These are phyloP conservation scores for Hyposoter dolosus DNA, from an alignment of 2,888 invertebrate genomes.

Conservation along the genomic window DNA sequence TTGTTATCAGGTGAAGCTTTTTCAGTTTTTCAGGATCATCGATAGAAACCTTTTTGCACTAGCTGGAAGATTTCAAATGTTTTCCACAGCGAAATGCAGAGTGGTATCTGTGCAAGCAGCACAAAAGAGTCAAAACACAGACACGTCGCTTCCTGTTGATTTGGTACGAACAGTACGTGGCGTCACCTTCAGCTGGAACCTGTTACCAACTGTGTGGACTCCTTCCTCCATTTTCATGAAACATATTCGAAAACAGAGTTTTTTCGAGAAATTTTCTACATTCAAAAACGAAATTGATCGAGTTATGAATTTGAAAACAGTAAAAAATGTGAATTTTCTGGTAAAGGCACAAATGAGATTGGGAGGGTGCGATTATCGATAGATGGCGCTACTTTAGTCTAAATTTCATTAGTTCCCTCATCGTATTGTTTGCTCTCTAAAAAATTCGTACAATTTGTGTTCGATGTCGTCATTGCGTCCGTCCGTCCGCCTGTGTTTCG, in stretches of 20 bases:
- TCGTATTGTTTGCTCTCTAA: conserved; percentile 33
- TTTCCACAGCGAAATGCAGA: not conserved
- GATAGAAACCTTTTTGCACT: too few relatives aligned
- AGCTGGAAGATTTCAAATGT: not conserved
- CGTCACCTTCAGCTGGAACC: not conserved
- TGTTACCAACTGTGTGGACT: not conserved
- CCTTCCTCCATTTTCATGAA: not conserved
- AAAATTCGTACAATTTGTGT: conserved; percentile 32
- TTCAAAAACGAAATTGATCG: not conserved
- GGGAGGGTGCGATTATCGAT: not conserved
- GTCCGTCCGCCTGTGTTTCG: conserved; percentile 48
- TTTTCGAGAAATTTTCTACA: not conserved
- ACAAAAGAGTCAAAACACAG: not conserved
- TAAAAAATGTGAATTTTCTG: not conserved
- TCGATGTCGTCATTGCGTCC: conserved; percentile 40
- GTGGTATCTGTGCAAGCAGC: not conserved
- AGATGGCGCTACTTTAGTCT: conserved; percentile 21
- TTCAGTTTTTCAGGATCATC: too few relatives aligned
- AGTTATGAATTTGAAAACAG: not conserved
- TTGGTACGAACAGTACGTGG: not conserved
- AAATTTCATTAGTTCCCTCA: conserved; percentile 1
- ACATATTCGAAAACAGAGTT: not conserved
- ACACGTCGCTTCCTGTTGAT: not conserved
- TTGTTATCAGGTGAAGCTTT: too few relatives aligned
- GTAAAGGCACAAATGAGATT: not conserved